phyloP scores from a whole-genome alignment of 1,140 invertebrate genomes.

The Heterodera carotae region DNA sequence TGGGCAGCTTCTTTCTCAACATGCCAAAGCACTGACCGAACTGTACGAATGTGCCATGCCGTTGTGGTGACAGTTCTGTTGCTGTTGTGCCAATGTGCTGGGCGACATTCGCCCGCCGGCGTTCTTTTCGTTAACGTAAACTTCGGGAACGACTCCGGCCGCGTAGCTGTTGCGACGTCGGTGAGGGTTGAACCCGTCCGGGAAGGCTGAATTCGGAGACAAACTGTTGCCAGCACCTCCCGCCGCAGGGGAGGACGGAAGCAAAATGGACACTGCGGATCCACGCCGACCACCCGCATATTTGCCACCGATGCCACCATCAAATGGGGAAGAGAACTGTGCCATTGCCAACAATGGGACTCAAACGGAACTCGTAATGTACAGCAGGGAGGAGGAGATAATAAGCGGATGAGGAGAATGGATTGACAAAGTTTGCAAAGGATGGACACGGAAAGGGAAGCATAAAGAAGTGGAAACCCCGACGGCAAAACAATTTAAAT shows the following conservation, averaged over 20 bases:
- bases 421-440: no score
- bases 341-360: neutral
- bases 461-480: no score
- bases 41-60: neutral
- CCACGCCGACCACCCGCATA: neutral
- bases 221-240: neutral
- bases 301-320: neutral
- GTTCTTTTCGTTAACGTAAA: constrained; percentile 13
- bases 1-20: neutral
- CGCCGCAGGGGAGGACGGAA: neutral
- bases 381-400: neutral
- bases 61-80: neutral
- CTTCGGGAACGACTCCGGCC: constrained; percentile 11
- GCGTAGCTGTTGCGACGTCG: constrained; percentile 26
- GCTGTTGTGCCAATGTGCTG: constrained; percentile 2
- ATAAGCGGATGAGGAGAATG: neutral
- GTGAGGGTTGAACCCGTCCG: neutral
- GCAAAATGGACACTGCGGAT: neutral
- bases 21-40: neutral
- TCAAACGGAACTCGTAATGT: neutral
- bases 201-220: constrained; percentile 23
- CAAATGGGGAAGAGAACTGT: neutral
- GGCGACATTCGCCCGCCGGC: neutral
- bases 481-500: no score
- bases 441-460: no score